Evolutionary conservation across 2,797 vertebrate species (phyloP).

Genomic region (Ispidina picta): DNA sequence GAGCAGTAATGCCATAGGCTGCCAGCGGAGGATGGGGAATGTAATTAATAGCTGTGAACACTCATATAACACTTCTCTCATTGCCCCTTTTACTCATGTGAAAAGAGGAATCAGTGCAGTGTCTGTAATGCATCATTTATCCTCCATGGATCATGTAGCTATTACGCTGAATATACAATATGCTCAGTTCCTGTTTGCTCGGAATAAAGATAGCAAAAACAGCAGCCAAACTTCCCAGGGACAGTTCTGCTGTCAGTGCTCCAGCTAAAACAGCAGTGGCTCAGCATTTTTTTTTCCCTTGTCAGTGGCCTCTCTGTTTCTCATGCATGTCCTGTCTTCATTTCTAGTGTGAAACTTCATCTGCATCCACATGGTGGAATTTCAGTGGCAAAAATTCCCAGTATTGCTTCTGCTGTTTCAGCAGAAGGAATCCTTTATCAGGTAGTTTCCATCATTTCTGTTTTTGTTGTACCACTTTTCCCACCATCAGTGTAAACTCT

Average conservation of each 20-base stretch:
- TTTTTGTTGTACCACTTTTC: neutral
- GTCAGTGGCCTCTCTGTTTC: neutral
- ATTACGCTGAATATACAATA: neutral
- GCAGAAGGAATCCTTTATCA: neutral
- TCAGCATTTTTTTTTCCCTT: conserved; percentile 13
- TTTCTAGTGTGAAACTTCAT: neutral
- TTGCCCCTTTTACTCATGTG: neutral
- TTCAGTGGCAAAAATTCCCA: neutral
- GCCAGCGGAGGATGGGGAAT: neutral
- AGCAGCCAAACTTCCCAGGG: conserved; percentile 35
- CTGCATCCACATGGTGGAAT: neutral
- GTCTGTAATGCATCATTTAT: neutral
- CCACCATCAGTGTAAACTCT: neutral
- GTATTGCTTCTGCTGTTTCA: neutral
- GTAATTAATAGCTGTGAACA: neutral
- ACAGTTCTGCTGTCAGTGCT: conserved; percentile 32
- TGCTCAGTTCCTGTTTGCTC: conserved; percentile 8
- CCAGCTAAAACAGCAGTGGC: conserved; percentile 33
- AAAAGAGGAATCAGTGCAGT: neutral
- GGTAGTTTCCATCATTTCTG: neutral
- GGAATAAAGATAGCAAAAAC: conserved; percentile 43
- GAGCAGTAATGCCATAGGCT: neutral
- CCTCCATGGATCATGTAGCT: neutral
- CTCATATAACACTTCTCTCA: neutral
- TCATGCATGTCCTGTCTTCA: neutral